Evolutionary conservation across 2,797 vertebrate species (phyloP).

Genomic region (Vultur gryphus): DNA sequence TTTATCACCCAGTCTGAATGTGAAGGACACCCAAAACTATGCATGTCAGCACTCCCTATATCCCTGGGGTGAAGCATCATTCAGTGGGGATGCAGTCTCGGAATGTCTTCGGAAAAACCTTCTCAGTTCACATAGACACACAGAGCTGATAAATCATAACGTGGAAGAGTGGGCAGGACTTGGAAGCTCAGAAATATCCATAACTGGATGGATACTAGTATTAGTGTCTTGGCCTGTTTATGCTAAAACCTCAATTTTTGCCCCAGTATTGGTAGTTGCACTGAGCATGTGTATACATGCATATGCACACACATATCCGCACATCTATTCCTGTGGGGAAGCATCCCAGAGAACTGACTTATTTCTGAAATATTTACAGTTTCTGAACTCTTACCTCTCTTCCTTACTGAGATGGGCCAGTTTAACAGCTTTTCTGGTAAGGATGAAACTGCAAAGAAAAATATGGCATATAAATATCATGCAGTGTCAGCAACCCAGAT

Average conservation of each 20-base stretch:
- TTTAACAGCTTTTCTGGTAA: constrained; percentile 73
- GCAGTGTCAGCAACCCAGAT: background rate
- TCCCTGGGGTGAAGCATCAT: background rate
- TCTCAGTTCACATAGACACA: background rate
- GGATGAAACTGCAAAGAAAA: constrained; percentile 75
- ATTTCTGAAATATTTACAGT: background rate
- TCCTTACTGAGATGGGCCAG: constrained; percentile 73
- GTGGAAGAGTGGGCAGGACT: background rate
- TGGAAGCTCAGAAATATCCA: background rate
- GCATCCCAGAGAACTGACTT: background rate
- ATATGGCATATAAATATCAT: background rate
- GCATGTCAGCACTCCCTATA: background rate
- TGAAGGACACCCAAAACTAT: background rate
- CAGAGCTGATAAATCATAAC: background rate
- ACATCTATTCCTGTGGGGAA: background rate
- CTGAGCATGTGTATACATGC: background rate
- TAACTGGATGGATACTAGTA: background rate
- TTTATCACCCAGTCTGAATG: background rate
- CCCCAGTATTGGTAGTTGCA: background rate
- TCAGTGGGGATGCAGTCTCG: background rate
- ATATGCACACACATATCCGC: background rate
- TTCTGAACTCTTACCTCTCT: constrained; percentile 71
- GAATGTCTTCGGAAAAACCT: background rate
- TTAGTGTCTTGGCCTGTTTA: background rate
- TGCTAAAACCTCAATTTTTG: background rate